A percentile compares a stretch with the other conserved stretches of the same genome.
phyloP scores from a whole-genome alignment of 2,113 vertebrate genomes.

The Monopterus albus region DNA sequence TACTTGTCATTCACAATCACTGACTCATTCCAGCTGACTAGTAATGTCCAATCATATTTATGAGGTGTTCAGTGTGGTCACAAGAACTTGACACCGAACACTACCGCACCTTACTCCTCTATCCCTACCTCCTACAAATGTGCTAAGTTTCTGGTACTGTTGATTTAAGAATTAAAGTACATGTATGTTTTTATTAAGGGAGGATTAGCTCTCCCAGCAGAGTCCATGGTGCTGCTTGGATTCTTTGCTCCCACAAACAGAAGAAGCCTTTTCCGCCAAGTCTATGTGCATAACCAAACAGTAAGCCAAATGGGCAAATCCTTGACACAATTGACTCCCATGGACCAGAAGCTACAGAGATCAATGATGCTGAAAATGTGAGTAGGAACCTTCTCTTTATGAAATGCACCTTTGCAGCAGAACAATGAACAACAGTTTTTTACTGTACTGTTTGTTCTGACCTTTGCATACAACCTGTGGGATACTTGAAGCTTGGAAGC shows the following conservation, averaged over 20 bases:
- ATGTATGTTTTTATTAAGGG: neutral
- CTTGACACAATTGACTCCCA: neutral
- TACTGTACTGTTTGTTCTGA: constrained; percentile 1
- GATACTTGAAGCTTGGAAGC: constrained; percentile 5
- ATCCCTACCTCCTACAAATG: too few species aligned
- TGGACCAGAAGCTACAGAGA: neutral
- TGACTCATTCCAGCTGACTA: neutral
- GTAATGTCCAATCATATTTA: too few species aligned
- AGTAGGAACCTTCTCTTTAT: neutral
- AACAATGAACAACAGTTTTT: neutral
- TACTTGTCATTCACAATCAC: neutral
- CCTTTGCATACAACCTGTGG: neutral
- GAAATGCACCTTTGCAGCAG: neutral
- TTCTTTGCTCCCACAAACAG: neutral
- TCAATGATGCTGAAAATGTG: neutral
- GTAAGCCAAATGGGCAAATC: neutral
- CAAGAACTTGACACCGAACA: too few species aligned
- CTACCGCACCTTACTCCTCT: neutral
- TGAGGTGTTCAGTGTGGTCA: too few species aligned
- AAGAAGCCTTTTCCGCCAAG: too few species aligned
- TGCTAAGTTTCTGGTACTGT: neutral
- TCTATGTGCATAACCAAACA: neutral
- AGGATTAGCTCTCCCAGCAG: neutral
- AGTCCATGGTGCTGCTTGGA: neutral
- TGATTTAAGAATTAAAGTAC: neutral